These are phyloP conservation scores for Lacerta viridis DNA, from an alignment of 2,797 vertebrate genomes.

Conservation along the genomic window DNA sequence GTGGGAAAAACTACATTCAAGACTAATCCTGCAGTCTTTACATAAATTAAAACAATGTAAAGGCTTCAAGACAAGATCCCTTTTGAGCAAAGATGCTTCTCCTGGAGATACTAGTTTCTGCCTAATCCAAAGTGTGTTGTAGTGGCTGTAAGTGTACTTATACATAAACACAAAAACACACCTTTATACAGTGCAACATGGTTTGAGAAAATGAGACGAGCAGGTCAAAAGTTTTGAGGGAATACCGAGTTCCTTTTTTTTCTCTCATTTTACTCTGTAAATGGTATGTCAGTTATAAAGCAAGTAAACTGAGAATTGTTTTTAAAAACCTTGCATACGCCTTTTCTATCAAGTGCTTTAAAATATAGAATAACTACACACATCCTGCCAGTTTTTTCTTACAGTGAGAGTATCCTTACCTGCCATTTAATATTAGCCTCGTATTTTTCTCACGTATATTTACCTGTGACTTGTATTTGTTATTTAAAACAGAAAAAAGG, in stretches of 20 bases:
- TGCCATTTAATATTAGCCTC: slow-evolving; percentile 99
- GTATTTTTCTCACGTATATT: slow-evolving; percentile 99
- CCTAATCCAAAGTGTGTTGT: background rate
- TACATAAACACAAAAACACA: slow-evolving; percentile 36
- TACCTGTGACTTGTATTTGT: slow-evolving; percentile 99
- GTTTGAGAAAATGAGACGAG: slow-evolving; percentile 81
- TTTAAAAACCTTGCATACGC: slow-evolving; percentile 85
- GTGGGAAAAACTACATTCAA: slow-evolving; percentile 41
- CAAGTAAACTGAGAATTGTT: slow-evolving; percentile 82
- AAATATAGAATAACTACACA: slow-evolving; percentile 90
- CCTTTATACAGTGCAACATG: slow-evolving; percentile 66
- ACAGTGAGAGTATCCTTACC: slow-evolving; percentile 99
- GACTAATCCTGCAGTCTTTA: slow-evolving; percentile 50
- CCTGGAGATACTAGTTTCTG: slow-evolving; percentile 10
- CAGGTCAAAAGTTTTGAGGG: slow-evolving; percentile 86
- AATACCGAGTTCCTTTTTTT: slow-evolving; percentile 84
- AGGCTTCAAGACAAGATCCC: slow-evolving; percentile 37
- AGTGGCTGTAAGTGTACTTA: background rate
- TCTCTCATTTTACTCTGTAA: slow-evolving; percentile 85
- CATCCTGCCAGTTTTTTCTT: slow-evolving; percentile 93
- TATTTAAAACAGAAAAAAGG: slow-evolving; percentile 92
- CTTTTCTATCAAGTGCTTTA: slow-evolving; percentile 99
- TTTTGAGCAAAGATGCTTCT: background rate
- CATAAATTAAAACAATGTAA: background rate
- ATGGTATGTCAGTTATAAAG: slow-evolving; percentile 85